Evolutionary conservation across 2,113 vertebrate genomes (phyloP).

Genomic region (Oreochromis spilurus): DNA sequence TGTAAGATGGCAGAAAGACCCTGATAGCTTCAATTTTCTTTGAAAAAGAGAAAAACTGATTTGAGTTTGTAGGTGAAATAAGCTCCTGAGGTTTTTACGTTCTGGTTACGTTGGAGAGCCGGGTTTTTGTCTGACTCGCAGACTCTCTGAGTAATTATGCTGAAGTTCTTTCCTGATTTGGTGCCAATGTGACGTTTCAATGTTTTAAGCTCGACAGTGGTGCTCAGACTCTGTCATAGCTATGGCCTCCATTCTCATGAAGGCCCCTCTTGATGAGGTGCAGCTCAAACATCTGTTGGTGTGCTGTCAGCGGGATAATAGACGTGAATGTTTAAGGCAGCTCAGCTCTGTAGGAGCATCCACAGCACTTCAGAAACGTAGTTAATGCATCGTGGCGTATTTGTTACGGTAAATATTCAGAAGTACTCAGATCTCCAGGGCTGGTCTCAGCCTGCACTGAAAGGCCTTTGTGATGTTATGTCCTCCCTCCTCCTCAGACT

Average conservation of each 20-base stretch:
- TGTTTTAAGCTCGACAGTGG: fast-evolving
- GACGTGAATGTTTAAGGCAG: background rate
- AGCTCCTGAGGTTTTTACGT: background rate
- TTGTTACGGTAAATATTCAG: background rate
- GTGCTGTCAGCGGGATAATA: background rate
- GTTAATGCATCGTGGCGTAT: background rate
- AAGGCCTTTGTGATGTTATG: background rate
- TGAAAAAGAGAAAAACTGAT: background rate
- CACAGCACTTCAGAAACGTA: fast-evolving
- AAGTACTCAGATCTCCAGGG: background rate
- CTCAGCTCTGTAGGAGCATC: background rate
- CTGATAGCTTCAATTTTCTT: background rate
- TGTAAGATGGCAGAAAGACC: background rate
- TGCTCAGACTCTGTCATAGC: background rate
- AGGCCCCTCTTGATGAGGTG: background rate
- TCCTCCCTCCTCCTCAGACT: background rate
- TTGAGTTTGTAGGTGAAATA: background rate
- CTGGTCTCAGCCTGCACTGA: background rate
- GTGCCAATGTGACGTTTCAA: background rate
- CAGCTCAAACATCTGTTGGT: background rate
- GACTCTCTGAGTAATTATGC: background rate
- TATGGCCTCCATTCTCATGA: background rate
- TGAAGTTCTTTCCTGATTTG: background rate
- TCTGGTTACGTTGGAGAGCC: background rate
- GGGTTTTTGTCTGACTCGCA: background rate